phyloP scores from a whole-genome alignment of 2,797 vertebrate genomes.

The Sebastolobus alascanus region DNA sequence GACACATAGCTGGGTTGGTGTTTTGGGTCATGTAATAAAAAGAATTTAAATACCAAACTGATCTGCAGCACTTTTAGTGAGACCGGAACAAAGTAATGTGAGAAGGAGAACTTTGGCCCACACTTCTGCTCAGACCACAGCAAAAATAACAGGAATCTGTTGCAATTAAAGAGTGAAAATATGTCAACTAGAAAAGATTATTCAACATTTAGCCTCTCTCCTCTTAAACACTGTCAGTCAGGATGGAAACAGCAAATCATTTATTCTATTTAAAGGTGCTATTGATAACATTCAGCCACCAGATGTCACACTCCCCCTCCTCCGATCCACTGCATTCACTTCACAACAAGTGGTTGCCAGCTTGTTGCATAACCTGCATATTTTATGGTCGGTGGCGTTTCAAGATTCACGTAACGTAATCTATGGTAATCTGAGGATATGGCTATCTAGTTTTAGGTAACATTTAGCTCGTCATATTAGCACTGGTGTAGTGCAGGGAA shows the following conservation, averaged over 20 bases:
- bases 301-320: too few relatives aligned
- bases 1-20: constrained; percentile 5
- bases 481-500: too few relatives aligned
- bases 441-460: too few relatives aligned
- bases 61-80: not conserved
- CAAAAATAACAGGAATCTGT: not conserved
- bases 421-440: rapidly evolving
- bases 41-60: not conserved
- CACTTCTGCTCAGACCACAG: not conserved
- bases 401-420: rapidly evolving
- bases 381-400: too few relatives aligned
- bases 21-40: constrained; percentile 11
- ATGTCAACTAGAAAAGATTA: not conserved
- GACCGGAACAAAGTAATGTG: not conserved
- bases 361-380: too few relatives aligned
- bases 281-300: too few relatives aligned
- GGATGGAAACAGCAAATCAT: not conserved
- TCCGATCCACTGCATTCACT: too few relatives aligned
- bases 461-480: too few relatives aligned
- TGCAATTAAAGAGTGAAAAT: not conserved
- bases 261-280: not conserved
- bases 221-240: not conserved
- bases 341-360: too few relatives aligned
- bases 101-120: not conserved
- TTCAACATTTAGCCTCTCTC: not conserved